Base-by-base conservation (phyloP, 2,113 vertebrate species). In the Thymallus thymallus region DNA sequence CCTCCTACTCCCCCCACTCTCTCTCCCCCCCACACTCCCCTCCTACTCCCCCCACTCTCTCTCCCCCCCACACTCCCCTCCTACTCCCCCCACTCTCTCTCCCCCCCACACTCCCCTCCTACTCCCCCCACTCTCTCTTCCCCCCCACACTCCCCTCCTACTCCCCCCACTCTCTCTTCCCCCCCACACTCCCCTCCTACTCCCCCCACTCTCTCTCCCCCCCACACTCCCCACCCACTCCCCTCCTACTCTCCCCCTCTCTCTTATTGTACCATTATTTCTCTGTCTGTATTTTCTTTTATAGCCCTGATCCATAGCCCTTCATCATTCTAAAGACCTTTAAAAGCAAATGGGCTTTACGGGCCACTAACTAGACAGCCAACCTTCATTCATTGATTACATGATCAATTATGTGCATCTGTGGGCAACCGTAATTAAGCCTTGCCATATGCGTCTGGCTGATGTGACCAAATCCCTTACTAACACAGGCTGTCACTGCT, bases 271-370 rank as follows among this genome's bases (percentile, higher is more conserved):
- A 76, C 70, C 62, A 20, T 66, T 74, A 83, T 79, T 26, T 26
- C 74, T 76, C 72, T 63, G 58, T 20, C 12, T 75, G 32, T 76
- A 72, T 75, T 78, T 84, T 82, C 65, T 78, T 88, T 88, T 81
- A 78, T 75, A 81, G 72, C 66, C 66, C 61, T 69, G 75, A 51
- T 51, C 48, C 48, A 51, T 18, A 18, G 65, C 67, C 67, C 71
- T 90, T 83, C 63, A 87, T 91, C 88, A 89, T 78, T 81, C 88
- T 91, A 92, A 92, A 78, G 85, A 81, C 81, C 80, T 80, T 80
- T 82, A 81, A 86, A 88, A 84, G 78, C 67, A 90, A 92, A 88
- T 85, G 83, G 79, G 80, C 78, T 88, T 86, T 73, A 82, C 76
- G 75, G 84, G 85, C 76, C 80, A 85, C 82, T 83, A 85, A 90